Evolutionary conservation across 2,888 invertebrate genomes (phyloP).

Genomic region (Agrochola lychnidis): DNA sequence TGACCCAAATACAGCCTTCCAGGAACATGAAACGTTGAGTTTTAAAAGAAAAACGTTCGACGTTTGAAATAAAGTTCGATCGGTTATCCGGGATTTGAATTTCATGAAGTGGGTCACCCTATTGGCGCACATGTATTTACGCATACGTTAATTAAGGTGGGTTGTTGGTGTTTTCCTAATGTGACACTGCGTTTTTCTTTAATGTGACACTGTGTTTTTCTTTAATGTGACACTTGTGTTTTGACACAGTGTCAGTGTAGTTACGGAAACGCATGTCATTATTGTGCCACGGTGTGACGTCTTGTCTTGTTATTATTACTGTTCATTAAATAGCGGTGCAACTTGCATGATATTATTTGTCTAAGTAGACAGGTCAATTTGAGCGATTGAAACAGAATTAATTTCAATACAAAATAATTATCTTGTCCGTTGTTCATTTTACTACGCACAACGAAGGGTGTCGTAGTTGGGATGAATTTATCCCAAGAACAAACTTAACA

Average conservation of each 20-base stretch:
- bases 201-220: constrained; percentile 7
- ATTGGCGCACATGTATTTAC: constrained; percentile 38
- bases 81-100: constrained; percentile 69
- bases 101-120: constrained; percentile 64
- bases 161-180: constrained; percentile 32
- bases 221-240: constrained; percentile 19
- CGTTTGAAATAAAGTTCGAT: constrained; percentile 46
- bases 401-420: not conserved
- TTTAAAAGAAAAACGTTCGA: constrained; percentile 53
- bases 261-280: constrained; percentile 19
- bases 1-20: constrained; percentile 81
- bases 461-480: no score
- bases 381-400: not conserved
- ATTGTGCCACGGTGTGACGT: constrained; percentile 7
- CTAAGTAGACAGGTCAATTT: not conserved
- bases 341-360: not conserved
- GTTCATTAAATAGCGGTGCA: not conserved
- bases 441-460: no score
- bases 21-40: constrained; percentile 66
- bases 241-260: constrained; percentile 27
- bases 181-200: constrained; percentile 6
- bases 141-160: not conserved
- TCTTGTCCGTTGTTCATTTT: not conserved
- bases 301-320: constrained; percentile 4
- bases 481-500: no score